phyloP scores from a whole-genome alignment of 1,140 invertebrate species.

The Latrodectus geometricus region DNA sequence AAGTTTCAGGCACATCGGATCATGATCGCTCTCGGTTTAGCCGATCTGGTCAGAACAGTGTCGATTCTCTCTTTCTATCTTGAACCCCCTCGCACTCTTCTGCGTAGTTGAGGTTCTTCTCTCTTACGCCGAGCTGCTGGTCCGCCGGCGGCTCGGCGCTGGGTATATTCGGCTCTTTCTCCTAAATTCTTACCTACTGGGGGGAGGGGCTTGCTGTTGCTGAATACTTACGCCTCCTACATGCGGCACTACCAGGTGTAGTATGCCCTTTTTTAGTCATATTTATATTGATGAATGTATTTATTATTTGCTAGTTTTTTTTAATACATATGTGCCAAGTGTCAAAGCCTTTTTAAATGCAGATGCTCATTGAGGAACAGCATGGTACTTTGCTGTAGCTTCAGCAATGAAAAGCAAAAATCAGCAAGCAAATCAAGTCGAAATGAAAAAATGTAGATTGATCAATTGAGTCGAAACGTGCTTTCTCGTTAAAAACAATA shows the following conservation, averaged over 20 bases:
- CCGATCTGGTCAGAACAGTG: constrained; percentile 49
- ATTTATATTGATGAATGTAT: no score
- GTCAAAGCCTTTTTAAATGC: no score
- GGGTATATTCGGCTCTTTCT: constrained; percentile 51
- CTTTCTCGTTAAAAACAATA: no score
- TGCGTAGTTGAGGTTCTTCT: constrained; percentile 5
- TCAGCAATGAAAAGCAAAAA: no score
- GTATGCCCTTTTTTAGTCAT: constrained; percentile 54
- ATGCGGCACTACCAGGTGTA: constrained; percentile 40
- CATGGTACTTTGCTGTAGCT: no score
- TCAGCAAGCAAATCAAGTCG: no score
- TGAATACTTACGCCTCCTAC: constrained; percentile 37
- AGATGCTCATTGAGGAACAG: no score
- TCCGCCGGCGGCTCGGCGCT: constrained; percentile 10
- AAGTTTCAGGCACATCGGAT: constrained; percentile 42
- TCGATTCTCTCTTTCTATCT: constrained; percentile 35
- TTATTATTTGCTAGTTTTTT: no score
- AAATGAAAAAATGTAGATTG: no score
- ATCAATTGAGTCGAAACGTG: no score
- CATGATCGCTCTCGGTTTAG: constrained; percentile 50
- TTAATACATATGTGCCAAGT: no score
- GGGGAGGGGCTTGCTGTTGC: constrained; percentile 37
- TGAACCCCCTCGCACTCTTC: not conserved
- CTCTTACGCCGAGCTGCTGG: constrained; percentile 20
- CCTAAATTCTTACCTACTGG: constrained; percentile 31